These are phyloP conservation scores for Cepaea nemoralis DNA, from an alignment of 1,140 invertebrate species.

Conservation along the genomic window DNA sequence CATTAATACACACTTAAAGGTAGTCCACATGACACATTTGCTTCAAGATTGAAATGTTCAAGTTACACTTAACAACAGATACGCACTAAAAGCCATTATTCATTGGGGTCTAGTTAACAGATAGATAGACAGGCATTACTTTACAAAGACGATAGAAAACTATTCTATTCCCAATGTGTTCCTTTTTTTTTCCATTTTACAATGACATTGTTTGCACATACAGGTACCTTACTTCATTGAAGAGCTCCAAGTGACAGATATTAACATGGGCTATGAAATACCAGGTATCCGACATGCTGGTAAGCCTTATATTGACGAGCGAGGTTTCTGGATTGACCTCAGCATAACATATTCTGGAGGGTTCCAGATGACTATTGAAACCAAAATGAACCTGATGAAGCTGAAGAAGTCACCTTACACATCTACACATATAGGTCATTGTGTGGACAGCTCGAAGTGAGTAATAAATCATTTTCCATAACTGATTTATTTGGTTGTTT, in stretches of 20 bases:
- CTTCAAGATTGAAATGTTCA: too few relatives aligned
- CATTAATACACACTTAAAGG: too few relatives aligned
- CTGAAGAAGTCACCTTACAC: conserved; percentile 73
- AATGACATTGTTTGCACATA: not conserved
- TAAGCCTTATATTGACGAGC: conserved; percentile 84
- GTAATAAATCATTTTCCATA: not conserved
- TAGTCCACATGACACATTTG: too few relatives aligned
- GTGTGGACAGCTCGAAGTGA: conserved; percentile 35
- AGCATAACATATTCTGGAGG: conserved; percentile 91
- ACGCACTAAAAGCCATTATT: too few relatives aligned
- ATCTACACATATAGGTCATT: not conserved
- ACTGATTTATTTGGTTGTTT: too few relatives aligned
- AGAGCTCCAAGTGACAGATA: conserved; percentile 82
- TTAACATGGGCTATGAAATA: conserved; percentile 82
- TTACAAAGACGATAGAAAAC: too few relatives aligned
- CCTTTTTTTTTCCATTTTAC: too few relatives aligned
- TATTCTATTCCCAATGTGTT: too few relatives aligned
- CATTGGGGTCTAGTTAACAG: too few relatives aligned
- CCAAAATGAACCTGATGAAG: conserved; percentile 94
- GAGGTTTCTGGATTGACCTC: conserved; percentile 93
- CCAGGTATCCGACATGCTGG: conserved; percentile 83
- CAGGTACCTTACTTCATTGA: conserved; percentile 90
- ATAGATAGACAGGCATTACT: too few relatives aligned
- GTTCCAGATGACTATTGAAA: conserved; percentile 90
- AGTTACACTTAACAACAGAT: too few relatives aligned